These are phyloP conservation scores for Galerucella pusilla DNA, from an alignment of 2,888 invertebrate genomes.

Conservation along the genomic window DNA sequence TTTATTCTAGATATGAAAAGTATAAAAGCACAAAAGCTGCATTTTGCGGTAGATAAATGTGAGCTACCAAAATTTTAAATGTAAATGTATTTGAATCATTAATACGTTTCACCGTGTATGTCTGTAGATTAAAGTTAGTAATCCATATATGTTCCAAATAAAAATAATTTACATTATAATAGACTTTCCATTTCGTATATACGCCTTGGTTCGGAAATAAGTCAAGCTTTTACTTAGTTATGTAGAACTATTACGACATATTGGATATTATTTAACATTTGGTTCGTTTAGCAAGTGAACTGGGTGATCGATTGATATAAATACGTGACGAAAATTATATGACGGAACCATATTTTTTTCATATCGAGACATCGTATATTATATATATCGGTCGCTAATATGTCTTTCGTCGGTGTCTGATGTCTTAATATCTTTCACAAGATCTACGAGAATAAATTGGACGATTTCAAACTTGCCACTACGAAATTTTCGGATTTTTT, in stretches of 20 bases:
- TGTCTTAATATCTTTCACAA: not conserved
- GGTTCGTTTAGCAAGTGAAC: not conserved
- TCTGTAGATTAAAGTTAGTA: slow-evolving; percentile 8
- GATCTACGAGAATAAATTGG: not conserved
- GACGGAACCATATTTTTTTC: not conserved
- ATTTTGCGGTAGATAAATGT: too few relatives aligned
- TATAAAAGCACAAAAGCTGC: too few relatives aligned
- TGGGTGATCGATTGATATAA: slow-evolving; percentile 1
- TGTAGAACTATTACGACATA: slow-evolving; percentile 27
- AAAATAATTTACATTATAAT: slow-evolving; percentile 37
- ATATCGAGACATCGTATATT: not conserved
- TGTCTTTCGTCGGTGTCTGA: not conserved
- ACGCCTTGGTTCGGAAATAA: slow-evolving; percentile 33
- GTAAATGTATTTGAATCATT: not conserved
- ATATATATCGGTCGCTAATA: not conserved
- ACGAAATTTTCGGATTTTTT: too few relatives aligned
- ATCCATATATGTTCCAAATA: slow-evolving; percentile 38
- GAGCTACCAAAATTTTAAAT: too few relatives aligned
- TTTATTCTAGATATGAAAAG: too few relatives aligned
- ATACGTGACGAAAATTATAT: not conserved
- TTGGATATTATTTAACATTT: slow-evolving; percentile 30
- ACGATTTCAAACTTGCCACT: too few relatives aligned
- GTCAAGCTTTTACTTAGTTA: slow-evolving; percentile 31
- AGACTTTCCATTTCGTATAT: slow-evolving; percentile 43
- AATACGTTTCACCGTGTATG: not conserved